Conservation (phyloP, 2,888 invertebrate species). For the Perizoma affinitatum region DNA sequence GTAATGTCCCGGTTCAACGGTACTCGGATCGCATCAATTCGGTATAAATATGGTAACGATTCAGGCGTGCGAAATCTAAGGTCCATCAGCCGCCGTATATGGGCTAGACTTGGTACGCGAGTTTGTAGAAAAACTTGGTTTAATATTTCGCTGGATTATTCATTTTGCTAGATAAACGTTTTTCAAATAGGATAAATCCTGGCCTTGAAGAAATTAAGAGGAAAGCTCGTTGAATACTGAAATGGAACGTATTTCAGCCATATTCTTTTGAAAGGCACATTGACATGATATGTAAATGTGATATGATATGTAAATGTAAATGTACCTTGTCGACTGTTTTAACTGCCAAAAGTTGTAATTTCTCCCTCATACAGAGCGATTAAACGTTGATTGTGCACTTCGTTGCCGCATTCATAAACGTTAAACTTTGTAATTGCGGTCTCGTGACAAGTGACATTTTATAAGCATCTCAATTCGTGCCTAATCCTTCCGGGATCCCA, state of each 20-base stretch:
- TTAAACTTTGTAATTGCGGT: slow-evolving; percentile 10
- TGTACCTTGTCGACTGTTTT: too few relatives aligned
- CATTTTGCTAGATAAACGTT: not conserved
- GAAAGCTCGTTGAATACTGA: not conserved
- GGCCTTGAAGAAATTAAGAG: not conserved
- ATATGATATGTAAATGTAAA: too few relatives aligned
- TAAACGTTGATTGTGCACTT: not conserved
- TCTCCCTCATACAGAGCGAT: too few relatives aligned
- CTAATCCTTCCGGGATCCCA: slow-evolving; percentile 20
- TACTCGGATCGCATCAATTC: slow-evolving; percentile 37
- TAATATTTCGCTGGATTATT: not conserved
- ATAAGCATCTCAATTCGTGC: slow-evolving; percentile 18
- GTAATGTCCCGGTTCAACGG: slow-evolving; percentile 30
- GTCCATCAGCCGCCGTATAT: slow-evolving; percentile 49
- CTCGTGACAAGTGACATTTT: slow-evolving; percentile 17
- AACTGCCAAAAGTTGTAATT: too few relatives aligned
- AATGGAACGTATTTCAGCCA: too few relatives aligned
- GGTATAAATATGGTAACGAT: slow-evolving; percentile 46
- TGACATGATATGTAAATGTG: too few relatives aligned
- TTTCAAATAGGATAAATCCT: not conserved
- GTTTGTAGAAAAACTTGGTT: slow-evolving; percentile 9
- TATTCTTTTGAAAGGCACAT: too few relatives aligned
- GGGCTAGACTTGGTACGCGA: slow-evolving; percentile 33
- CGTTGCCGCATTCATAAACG: slow-evolving; percentile 4
- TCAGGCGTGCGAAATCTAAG: slow-evolving; percentile 52